Base-by-base conservation (phyloP, 2,797 vertebrate genomes). In the Lacerta viridis region DNA sequence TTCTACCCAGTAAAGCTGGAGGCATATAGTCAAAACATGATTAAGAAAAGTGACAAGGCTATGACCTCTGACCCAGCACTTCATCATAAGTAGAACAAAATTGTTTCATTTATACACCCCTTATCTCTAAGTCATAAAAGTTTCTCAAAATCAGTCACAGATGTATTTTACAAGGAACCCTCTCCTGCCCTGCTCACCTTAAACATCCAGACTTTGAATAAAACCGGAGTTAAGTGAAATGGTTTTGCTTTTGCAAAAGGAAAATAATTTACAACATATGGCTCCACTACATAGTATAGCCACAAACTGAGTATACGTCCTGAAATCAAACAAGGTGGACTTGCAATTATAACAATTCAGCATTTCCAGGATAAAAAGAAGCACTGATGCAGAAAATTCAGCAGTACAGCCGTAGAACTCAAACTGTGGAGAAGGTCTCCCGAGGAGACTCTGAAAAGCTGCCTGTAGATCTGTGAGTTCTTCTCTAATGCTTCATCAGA, bases 41-140 rank as follows among this genome's bases (percentile, higher is more conserved):
- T 92, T 89, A 88, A 89, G 39, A 55, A 36, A 43, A 86, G 7
- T 77, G 18, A 50, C 66, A 78, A 66, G 75, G 66, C 50, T 3
- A 55, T 90, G 39, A 46, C 50, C 41, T 78, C 66, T 74, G 33
- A 86, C 41, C 71, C 79, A 85, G 83, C 50, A 71, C n/a, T 27
- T 92, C 80, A 94, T 94, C 89, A 29, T 6, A 88, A 90, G 88
- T 88, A 89, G 88, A 92, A 94, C 90, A 84, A 92, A 95, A 93
- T 79, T 83, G 25, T 94, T 93, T 89, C 86, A 25, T 87, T 85
- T 92, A 86, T 92, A 84, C 79, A 64, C 27, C 39, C n/a, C 8
- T 91, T 46, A 61, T 74, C 36, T 46, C 64, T 36, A 72, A 66
- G 69, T 66, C 93, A 36, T 50, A 83, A 78, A 80, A 55, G 20